These are phyloP conservation scores for Enteromius thamalakanensis DNA, from an alignment of 2,797 vertebrate species.

Conservation along the genomic window DNA sequence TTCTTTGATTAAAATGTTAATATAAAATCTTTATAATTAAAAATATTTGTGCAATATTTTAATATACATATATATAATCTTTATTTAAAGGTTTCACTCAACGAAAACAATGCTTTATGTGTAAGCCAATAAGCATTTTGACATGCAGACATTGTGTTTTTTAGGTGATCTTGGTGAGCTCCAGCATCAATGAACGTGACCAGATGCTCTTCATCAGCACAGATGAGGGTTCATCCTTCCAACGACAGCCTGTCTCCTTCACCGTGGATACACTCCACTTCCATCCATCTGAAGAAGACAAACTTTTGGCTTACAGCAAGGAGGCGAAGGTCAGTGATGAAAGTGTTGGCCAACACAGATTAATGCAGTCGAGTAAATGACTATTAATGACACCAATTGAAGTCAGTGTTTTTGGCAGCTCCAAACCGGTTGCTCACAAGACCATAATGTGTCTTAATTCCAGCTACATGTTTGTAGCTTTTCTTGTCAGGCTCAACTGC, in stretches of 20 bases:
- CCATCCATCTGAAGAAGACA: constrained; percentile 94
- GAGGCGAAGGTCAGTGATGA: constrained; percentile 82
- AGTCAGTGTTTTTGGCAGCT: constrained; percentile 8
- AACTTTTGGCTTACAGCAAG: constrained; percentile 90
- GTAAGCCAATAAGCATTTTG: background rate
- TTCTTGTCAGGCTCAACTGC: constrained; percentile 23
- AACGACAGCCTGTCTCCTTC: constrained; percentile 86
- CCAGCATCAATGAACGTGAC: constrained; percentile 88
- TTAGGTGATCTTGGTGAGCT: constrained; percentile 93
- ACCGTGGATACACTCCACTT: constrained; percentile 88
- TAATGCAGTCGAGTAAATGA: constrained; percentile 11
- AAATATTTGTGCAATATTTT: background rate
- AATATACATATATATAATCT: background rate
- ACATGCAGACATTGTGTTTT: constrained; percentile 42
- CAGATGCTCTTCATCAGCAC: constrained; percentile 93
- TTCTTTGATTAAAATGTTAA: too few species aligned
- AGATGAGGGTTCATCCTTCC: constrained; percentile 92
- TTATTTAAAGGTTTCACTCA: background rate
- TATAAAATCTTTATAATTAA: background rate
- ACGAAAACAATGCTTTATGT: background rate
- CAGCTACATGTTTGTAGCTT: constrained; percentile 17
- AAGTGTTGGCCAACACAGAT: background rate
- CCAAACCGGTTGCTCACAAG: background rate
- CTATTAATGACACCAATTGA: constrained; percentile 13
- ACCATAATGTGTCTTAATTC: constrained; percentile 15